Percentiles rank a stretch among this genome's conserved stretches.
phyloP scores from a whole-genome alignment of 2,888 invertebrate species.

The Cheilosia scutellata region DNA sequence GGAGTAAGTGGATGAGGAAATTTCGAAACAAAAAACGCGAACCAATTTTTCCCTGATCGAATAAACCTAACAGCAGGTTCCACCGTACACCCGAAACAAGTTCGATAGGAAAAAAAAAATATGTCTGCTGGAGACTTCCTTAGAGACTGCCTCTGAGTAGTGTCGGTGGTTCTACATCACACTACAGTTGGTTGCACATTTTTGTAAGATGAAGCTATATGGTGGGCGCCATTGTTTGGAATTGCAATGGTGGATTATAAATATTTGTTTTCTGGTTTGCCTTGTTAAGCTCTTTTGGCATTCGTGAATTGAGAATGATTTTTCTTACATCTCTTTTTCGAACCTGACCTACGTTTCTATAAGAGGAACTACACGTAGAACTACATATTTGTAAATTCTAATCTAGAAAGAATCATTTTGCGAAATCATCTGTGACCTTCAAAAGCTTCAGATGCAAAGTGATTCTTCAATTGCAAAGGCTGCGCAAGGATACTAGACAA shows the following conservation, averaged over 20 bases:
- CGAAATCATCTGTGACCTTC: no score
- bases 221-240: slow-evolving; percentile 33
- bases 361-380: no score
- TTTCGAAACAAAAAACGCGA: slow-evolving; percentile 38
- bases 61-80: slow-evolving; percentile 73
- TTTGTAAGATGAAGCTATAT: background rate
- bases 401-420: no score
- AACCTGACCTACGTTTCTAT: no score
- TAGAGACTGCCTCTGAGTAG: slow-evolving; percentile 53
- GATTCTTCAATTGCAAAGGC: no score
- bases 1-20: slow-evolving; percentile 23
- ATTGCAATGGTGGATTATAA: background rate
- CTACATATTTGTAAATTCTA: no score
- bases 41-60: slow-evolving; percentile 66
- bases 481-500: no score
- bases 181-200: slow-evolving; percentile 56
- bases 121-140: slow-evolving; percentile 71
- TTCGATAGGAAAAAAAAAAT: slow-evolving; percentile 35
- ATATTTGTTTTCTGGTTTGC: background rate
- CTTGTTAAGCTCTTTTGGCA: no score
- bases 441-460: no score
- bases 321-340: no score
- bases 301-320: no score
- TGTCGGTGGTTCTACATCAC: slow-evolving; percentile 38
- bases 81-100: slow-evolving; percentile 44